These are phyloP conservation scores for Bombus ignitus DNA, from an alignment of 1,140 invertebrate genomes.

Conservation along the genomic window DNA sequence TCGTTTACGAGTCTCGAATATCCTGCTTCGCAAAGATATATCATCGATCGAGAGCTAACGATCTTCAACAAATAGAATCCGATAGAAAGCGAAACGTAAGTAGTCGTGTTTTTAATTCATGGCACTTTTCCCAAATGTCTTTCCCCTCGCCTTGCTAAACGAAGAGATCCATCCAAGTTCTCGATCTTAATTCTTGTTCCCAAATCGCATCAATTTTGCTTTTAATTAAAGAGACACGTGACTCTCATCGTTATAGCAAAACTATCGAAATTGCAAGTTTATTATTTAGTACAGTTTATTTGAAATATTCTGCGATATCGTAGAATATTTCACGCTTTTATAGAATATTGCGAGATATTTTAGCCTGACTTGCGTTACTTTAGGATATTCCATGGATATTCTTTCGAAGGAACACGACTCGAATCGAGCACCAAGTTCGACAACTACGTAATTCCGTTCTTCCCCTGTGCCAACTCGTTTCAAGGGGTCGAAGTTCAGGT, in stretches of 20 bases:
- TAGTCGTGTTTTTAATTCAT: background rate
- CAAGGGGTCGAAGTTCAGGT: too few relatives aligned
- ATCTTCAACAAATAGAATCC: background rate
- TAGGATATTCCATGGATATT: background rate
- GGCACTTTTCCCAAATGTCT: background rate
- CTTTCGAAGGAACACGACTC: background rate
- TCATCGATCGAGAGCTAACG: background rate
- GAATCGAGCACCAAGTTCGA: background rate
- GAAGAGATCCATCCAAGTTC: background rate
- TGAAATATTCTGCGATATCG: background rate
- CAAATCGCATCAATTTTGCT: background rate
- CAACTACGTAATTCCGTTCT: background rate
- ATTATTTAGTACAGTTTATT: background rate
- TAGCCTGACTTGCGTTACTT: background rate
- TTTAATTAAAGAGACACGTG: background rate
- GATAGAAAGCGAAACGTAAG: background rate
- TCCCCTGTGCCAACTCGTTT: background rate
- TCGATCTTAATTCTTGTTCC: background rate
- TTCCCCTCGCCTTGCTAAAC: background rate
- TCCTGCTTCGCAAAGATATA: too few relatives aligned
- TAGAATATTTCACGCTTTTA: background rate
- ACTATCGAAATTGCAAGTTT: background rate
- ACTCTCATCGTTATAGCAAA: background rate
- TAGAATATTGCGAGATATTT: background rate
- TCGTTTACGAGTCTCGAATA: background rate